Base-by-base conservation (phyloP, 2,797 vertebrate genomes). In the Clamator glandarius region DNA sequence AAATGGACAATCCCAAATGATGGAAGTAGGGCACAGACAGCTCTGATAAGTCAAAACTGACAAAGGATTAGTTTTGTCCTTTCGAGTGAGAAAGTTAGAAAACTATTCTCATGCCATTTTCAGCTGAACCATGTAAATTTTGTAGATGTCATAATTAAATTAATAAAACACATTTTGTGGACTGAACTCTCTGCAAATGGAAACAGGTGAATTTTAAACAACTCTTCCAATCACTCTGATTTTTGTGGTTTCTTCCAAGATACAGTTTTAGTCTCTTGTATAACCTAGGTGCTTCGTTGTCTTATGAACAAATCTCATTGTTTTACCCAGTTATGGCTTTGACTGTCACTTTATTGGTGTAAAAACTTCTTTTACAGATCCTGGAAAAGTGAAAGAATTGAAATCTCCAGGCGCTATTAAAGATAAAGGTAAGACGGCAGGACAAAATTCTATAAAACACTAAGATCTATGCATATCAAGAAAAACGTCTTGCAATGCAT, bases 341-440 rank as follows among this genome's bases (percentile, higher is more conserved):
- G 68, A 77, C 31, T 80, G 24, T 48, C 28, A 57, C 18, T 51
- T 82, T 26, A 72, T 70, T 3, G 0, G 5, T 82, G 17, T 51
- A 36, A 89, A 74, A 55, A 19, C 21, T 35, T 92, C 21, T 57
- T 89, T 93, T 70, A 41, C 52, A 91, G 89, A 97, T 64, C 83
- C 90, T 84, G 94, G 94, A 69, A 94, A 89, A 82, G 89, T 86
- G 33, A 95, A 95, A 81, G 83, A 96, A 69, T 19, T 62, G 16
- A 95, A 95, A 79, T 51, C 82, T 81, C 31, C 75, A 75, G 58
- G 58, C 81, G 35, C 69, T 52, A 28, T 20, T 16, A 96, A 93
- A 85, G 44, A 88, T 28, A 96, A 90, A 96, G 94, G 95, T 96
- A 96, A 95, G 2, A 31, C 0, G 2, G 19, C 18, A 91, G 21